Base-by-base conservation (phyloP, 2,113 vertebrate species). In the Stomatorhinus ivindoensis region DNA sequence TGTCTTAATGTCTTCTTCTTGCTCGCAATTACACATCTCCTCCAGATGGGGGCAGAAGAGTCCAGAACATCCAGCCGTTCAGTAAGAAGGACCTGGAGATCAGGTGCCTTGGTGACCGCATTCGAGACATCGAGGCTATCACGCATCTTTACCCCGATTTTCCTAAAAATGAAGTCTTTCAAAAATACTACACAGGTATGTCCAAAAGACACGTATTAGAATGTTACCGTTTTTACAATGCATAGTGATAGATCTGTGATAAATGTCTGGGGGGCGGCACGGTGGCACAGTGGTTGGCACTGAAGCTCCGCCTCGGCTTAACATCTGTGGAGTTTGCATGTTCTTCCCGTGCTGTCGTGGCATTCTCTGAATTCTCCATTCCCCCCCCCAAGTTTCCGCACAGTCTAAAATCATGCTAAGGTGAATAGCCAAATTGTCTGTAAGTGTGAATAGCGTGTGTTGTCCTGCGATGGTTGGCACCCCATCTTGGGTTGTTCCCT, bases 61-160 rank as follows among this genome's bases (percentile, higher is more conserved):
- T 99, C 90, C 97, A 97, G 94, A 99, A 99, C 90, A 98, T 99
- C 91, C 97, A 98, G 91, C 98, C 98, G 4, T 99, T 99, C 93
- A 97, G 96, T 6, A 97, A 97, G 91, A 97, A 96, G 95, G 97
- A 99, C 90, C 92, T 99, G 87, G 97, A 97, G 90, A 98, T 98
- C 90, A 96, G 96, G 1, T 96, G 96, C 42, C 96, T 99, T 0
- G 98, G 97, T 0, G 97, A 99, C 92, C 96, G 97, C 27, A 97
- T 99, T 92, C 95, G 95, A 1, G 98, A 99, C 92, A 97, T 99
- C 48, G 92, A 35, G 50, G 94, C 97, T 92, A 96, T 99, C 55
- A 95, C 94, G 6, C 93, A 95, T 86, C 95, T 99, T 58, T 98
- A 98, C 93, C 97, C 97, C 47, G 94, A 95, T 5, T 94, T 51